A percentile compares a stretch with the other conserved stretches of the same genome.
These are phyloP conservation scores for Athalia rosae DNA, from an alignment of 2,888 invertebrate genomes.

Conservation along the genomic window DNA sequence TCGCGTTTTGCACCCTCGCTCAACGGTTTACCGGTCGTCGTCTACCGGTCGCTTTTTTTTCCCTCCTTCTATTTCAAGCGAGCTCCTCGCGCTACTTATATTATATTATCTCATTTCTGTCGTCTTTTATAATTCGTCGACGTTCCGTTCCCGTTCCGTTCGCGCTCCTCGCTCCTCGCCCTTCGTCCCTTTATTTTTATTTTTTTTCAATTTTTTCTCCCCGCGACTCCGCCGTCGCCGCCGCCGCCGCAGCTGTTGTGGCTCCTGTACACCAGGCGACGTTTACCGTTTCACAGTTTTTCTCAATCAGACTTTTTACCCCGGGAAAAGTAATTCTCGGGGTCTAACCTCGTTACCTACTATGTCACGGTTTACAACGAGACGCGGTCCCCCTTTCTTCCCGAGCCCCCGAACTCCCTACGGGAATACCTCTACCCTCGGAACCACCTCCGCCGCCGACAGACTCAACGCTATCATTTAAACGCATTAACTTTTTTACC, in stretches of 20 bases:
- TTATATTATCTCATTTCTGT: conserved; percentile 71
- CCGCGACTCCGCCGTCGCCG: no score
- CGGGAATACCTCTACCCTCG: conserved; percentile 5
- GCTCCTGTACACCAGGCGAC: no score
- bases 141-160: conserved; percentile 49
- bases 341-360: conserved; percentile 65
- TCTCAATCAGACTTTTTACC: conserved; percentile 70
- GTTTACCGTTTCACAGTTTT: conserved; percentile 52
- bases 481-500: conserved; percentile 20
- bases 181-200: conserved; percentile 40
- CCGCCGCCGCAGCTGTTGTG: conserved; percentile 51
- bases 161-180: conserved; percentile 14
- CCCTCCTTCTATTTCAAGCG: no score
- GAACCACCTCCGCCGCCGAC: neutral
- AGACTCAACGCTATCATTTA: conserved; percentile 15
- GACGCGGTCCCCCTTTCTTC: neutral
- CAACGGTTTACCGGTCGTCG: conserved; percentile 55
- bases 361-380: conserved; percentile 46
- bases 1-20: conserved; percentile 46
- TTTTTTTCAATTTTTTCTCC: neutral
- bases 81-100: conserved; percentile 60
- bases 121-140: conserved; percentile 68
- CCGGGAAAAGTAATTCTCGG: conserved; percentile 65
- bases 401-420: neutral
- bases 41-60: no score